A percentile compares a stretch with the other conserved stretches of the same genome.
These are phyloP conservation scores for Camptogramma bilineatum DNA, from an alignment of 2,888 invertebrate species.

Conservation along the genomic window DNA sequence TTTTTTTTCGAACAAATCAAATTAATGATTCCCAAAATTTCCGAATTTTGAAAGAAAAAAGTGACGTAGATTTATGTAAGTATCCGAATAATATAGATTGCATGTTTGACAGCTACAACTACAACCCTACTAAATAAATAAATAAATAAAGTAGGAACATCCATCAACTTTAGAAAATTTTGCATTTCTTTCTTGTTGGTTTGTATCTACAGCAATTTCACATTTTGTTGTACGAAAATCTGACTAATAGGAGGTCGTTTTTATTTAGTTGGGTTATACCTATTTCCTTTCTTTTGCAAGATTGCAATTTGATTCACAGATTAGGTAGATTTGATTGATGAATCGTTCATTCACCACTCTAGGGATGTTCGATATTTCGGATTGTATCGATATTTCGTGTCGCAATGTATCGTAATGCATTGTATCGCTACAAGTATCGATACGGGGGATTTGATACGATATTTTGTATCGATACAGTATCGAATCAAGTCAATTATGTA, in stretches of 20 bases:
- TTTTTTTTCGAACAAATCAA: no score
- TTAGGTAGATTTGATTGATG: constrained; percentile 43
- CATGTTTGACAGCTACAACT: not conserved
- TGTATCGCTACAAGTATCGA: no score
- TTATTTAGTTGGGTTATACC: not conserved
- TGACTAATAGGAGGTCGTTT: not conserved
- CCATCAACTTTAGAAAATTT: not conserved
- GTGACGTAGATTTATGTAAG: not conserved
- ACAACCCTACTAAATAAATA: not conserved
- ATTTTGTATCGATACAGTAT: no score
- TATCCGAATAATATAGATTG: constrained; percentile 6
- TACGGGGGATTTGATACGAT: no score
- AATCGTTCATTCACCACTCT: no score
- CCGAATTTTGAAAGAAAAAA: not conserved
- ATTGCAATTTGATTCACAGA: no score
- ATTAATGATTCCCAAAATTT: not conserved
- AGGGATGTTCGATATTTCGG: no score
- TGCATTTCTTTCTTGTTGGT: constrained; percentile 2
- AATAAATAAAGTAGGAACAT: not conserved
- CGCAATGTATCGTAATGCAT: no score
- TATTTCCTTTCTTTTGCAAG: constrained; percentile 22
- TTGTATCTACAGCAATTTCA: not conserved
- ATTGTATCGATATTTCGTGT: no score
- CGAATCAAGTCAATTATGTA: no score
- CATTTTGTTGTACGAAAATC: not conserved